Base-by-base conservation (phyloP, 37 sponge, comb jelly and placozoan genomes). In the Aplysina aerophoba region DNA sequence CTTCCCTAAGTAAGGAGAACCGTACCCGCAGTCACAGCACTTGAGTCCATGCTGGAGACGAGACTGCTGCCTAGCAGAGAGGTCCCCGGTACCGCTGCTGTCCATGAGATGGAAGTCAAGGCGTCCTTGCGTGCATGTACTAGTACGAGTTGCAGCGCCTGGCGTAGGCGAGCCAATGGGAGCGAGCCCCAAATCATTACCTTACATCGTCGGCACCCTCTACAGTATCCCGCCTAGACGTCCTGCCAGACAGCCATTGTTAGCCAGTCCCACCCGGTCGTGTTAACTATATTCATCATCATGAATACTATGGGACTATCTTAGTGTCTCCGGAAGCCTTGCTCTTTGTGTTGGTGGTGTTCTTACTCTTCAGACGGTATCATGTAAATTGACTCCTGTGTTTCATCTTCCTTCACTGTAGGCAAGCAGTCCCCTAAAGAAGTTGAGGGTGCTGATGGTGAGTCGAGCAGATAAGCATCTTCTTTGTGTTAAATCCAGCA, bases 361-460 rank as follows among this genome's bases (percentile, higher is more conserved):
- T 44, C 50, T 44, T n/a, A n/a, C n/a, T n/a, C n/a, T n/a, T n/a
- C n/a, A n/a, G n/a, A n/a, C n/a, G n/a, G n/a, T n/a, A 8, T 44
- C 50, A 44, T 44, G 50, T 44, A 44, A 8, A 44, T 11, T 3
- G 3, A 44, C 50, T 8, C 50, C 8, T 44, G 50, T 8, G 3
- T 3, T 8, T 44, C 6, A 3, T 11, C 4, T 11, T 14, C 27
- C 11, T 14, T 25, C 34, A 30, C 71, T 69, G 17, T 35, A 69
- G 71, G 71, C 30, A 69, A 69, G 34, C 12, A 69, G 71, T 30
- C 28, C 71, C 28, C 71, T 69, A 31, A 33, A 30, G 71, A 69
- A 30, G 15, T 35, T 0, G 71, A 69, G 13, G 71, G 19, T 31
- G 19, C 71, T 69, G 71, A 69, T 69, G 71, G 71, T 69, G 33